phyloP scores from a whole-genome alignment of 1,140 invertebrate genomes.

The Melipona quadrifasciata region DNA sequence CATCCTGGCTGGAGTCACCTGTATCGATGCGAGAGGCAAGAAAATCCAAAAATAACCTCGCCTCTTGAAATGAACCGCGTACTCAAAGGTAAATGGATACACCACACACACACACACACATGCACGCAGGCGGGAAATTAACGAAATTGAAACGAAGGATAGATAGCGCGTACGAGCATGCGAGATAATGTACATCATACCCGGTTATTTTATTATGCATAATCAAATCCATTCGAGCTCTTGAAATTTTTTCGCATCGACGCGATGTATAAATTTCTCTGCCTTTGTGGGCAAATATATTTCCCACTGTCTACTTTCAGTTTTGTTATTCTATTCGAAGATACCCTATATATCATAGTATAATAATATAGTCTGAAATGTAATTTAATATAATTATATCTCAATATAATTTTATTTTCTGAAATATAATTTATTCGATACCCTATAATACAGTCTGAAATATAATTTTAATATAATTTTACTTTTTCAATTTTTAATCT shows the following conservation, averaged over 20 bases:
- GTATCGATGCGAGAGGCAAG: not conserved
- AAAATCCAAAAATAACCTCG: not conserved
- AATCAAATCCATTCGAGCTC: not conserved
- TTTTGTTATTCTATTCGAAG: too few relatives aligned
- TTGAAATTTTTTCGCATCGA: not conserved
- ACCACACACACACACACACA: too few relatives aligned
- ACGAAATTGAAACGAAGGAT: not conserved
- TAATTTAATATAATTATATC: too few relatives aligned
- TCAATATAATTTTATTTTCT: too few relatives aligned
- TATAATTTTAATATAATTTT: too few relatives aligned
- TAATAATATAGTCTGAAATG: too few relatives aligned
- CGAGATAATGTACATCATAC: not conserved
- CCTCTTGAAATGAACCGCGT: not conserved
- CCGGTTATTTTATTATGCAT: not conserved
- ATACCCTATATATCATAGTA: too few relatives aligned
- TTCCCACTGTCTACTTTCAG: too few relatives aligned
- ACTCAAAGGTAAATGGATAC: not conserved
- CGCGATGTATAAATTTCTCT: not conserved
- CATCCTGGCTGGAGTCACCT: not conserved
- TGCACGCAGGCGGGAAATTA: not conserved
- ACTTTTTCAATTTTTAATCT: too few relatives aligned
- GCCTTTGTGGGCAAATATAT: too few relatives aligned
- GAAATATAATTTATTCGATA: too few relatives aligned
- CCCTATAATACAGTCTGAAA: too few relatives aligned
- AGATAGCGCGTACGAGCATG: not conserved